These are phyloP conservation scores for Brevimyrus niger DNA, from an alignment of 2,113 vertebrate species.

Conservation along the genomic window DNA sequence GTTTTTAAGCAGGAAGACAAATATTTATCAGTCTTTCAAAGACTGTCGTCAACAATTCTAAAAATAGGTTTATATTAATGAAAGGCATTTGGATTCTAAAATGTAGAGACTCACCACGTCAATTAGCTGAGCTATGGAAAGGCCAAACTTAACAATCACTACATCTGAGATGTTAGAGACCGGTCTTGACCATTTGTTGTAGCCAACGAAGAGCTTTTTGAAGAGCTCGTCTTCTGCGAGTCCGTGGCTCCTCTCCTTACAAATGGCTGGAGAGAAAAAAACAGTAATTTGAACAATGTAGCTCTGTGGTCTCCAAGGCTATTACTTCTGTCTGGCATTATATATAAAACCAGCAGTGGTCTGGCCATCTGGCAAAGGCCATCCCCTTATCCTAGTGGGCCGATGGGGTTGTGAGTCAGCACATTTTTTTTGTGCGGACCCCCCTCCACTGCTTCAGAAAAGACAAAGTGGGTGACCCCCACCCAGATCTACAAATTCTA, in stretches of 20 bases:
- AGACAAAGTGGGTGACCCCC: background rate
- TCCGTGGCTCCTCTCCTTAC: constrained; percentile 40
- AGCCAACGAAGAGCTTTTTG: constrained; percentile 66
- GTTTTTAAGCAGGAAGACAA: background rate
- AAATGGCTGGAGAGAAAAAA: constrained; percentile 23
- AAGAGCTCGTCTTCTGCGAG: constrained; percentile 73
- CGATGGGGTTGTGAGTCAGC: background rate
- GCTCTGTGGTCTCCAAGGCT: background rate
- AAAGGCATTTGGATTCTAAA: background rate
- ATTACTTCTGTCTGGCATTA: background rate
- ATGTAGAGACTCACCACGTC: constrained; percentile 66
- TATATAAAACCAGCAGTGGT: background rate
- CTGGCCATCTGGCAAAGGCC: background rate
- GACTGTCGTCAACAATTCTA: background rate
- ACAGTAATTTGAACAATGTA: background rate
- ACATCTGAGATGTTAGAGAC: constrained; percentile 72
- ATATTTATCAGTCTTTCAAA: background rate
- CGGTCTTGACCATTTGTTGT: constrained; percentile 78
- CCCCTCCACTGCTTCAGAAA: background rate
- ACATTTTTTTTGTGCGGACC: background rate
- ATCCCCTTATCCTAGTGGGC: background rate
- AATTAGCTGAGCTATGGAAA: constrained; percentile 82
- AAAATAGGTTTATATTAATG: background rate
- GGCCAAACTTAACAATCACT: constrained; percentile 78
- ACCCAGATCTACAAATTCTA: background rate